Percentiles rank a stretch among this genome's conserved stretches.
Evolutionary conservation across 2,113 vertebrate genomes (phyloP).

Genomic region (Erythrocebus patas): DNA sequence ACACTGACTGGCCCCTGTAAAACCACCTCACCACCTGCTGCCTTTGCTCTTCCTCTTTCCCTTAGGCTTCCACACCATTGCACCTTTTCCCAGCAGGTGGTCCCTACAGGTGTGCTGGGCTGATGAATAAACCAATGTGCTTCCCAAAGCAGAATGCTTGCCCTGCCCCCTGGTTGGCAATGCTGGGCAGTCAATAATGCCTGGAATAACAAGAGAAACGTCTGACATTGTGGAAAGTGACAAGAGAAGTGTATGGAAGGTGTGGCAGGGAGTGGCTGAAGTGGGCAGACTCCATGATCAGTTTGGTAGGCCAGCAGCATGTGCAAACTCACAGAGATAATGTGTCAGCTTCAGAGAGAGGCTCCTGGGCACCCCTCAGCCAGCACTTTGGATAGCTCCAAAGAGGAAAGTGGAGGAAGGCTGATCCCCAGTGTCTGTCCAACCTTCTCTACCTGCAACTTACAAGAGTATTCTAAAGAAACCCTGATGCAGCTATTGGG

Average conservation of each 20-base stretch:
- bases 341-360: background rate
- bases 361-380: background rate
- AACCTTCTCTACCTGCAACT: background rate
- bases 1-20: background rate
- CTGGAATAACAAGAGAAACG: background rate
- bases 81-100: background rate
- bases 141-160: background rate
- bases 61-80: background rate
- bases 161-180: background rate
- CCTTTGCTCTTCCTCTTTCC: background rate
- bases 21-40: background rate
- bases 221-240: background rate
- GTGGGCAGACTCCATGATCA: background rate
- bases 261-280: accelerated
- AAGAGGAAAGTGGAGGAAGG: background rate
- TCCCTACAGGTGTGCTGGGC: background rate
- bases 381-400: background rate
- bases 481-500: background rate
- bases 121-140: background rate
- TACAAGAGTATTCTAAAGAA: background rate
- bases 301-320: too few relatives aligned
- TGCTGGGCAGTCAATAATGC: background rate
- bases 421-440: background rate
- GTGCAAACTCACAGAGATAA: background rate
- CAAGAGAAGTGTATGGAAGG: background rate